Percentiles rank a stretch among this genome's conserved stretches.
These are phyloP conservation scores for Sepioteuthis lessoniana DNA, from an alignment of 2,888 invertebrate genomes.

Conservation along the genomic window DNA sequence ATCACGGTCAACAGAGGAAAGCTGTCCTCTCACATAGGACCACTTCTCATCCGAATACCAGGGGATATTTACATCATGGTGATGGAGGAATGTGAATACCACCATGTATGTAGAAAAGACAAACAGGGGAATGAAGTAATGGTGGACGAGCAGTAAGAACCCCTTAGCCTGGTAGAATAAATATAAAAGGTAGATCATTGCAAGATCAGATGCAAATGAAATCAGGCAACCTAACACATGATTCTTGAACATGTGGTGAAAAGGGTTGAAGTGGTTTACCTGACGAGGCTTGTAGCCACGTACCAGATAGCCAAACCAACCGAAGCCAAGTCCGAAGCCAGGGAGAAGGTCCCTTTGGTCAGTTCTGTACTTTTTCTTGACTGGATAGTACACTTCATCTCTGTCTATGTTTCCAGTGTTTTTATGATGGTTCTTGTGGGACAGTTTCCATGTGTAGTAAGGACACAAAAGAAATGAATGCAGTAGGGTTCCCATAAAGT, in stretches of 20 bases:
- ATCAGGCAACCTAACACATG: constrained; percentile 61
- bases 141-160: constrained; percentile 58
- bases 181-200: constrained; percentile 59
- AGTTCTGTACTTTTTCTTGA: constrained; percentile 57
- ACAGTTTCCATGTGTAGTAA: constrained; percentile 72
- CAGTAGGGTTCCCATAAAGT: constrained; percentile 66
- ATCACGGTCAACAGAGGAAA: constrained; percentile 70
- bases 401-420: constrained; percentile 72
- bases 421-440: constrained; percentile 71
- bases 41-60: constrained; percentile 70
- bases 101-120: constrained; percentile 71
- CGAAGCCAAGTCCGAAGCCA: constrained; percentile 63
- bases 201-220: constrained; percentile 58
- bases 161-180: constrained; percentile 60
- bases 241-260: constrained; percentile 60
- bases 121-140: constrained; percentile 66
- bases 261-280: constrained; percentile 64
- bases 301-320: constrained; percentile 69
- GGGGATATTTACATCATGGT: constrained; percentile 69
- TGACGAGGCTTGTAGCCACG: constrained; percentile 68
- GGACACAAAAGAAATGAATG: constrained; percentile 69
- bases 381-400: constrained; percentile 72
- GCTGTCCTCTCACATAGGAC: constrained; percentile 71
- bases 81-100: constrained; percentile 72
- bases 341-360: constrained; percentile 52